A percentile compares a stretch with the other conserved stretches of the same genome.
These are phyloP conservation scores for Paratrypauchen microcephalus DNA, from an alignment of 2,797 vertebrate species.

Conservation along the genomic window DNA sequence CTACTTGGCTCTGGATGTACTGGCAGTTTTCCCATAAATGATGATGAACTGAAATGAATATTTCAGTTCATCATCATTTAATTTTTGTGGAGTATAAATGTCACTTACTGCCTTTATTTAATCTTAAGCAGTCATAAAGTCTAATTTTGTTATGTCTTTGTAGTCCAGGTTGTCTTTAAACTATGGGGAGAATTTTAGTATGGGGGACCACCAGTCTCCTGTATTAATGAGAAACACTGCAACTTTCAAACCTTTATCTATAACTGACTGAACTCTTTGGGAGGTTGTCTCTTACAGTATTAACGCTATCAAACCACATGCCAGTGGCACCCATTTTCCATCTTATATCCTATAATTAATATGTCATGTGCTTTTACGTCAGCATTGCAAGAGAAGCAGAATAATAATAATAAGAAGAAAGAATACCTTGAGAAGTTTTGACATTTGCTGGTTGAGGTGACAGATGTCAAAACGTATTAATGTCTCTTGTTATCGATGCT, in stretches of 20 bases:
- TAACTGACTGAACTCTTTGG: not conserved
- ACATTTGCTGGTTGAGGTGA: conserved; percentile 4
- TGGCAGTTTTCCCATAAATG: not conserved
- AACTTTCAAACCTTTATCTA: not conserved
- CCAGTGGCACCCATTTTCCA: not conserved
- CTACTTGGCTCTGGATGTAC: not conserved
- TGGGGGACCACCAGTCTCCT: too few species aligned
- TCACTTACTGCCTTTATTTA: too few species aligned
- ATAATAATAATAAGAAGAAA: too few species aligned
- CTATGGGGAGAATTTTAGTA: too few species aligned
- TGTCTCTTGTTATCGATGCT: not conserved
- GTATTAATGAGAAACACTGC: not conserved
- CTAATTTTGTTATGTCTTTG: too few species aligned
- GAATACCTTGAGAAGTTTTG: not conserved
- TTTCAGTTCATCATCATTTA: too few species aligned
- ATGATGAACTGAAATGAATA: too few species aligned
- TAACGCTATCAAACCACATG: not conserved
- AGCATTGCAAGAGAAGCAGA: not conserved
- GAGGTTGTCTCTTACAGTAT: not conserved
- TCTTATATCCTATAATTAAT: not conserved
- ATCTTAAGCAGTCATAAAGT: too few species aligned
- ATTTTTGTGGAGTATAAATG: too few species aligned
- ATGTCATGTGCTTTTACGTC: conserved; percentile 3
- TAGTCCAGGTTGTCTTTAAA: too few species aligned
- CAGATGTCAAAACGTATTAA: conserved; percentile 1